Evolutionary conservation across 1,140 invertebrate genomes (phyloP), one percentile per base, ranked within the genome.

Genomic region (Teleogryllus occipitalis): DNA sequence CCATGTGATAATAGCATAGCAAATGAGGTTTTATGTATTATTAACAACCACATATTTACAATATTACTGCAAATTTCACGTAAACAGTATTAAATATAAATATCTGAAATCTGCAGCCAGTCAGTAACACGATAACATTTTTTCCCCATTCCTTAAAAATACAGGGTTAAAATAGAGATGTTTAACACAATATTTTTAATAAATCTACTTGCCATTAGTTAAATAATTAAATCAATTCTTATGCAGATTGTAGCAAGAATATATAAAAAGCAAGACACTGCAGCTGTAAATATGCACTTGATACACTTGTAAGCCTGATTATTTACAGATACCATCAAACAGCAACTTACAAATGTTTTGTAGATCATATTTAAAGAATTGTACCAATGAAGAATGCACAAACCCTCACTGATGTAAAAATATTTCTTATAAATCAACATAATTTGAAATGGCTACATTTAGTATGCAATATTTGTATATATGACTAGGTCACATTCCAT

Each of bases 31-130:
- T 18, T 7, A 65, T 7, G 10, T 65, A 65, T 65, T 65, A 65
- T 18, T 65, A 18, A 65, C 54, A 65, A 65, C 7, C 54, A 65
- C 10, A 18, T 65, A 65, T 65, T 65, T 65, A 65, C 54, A 65
- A 65, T 65, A 5, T 39, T 39, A 39, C 27, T 39, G 27, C 54
- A 65, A 10, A 65, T 65, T 65, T 65, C 18, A 14, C 0, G 54
- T 65, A 18, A 65, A 65, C 54, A 65, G 54, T 65, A 65, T 65
- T 65, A 65, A 65, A 65, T 65, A 65, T 65, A 65, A 65, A 65
- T 18, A 18, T 65, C 54, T 65, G 54, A 65, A 65, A 18, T 65
- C 18, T 65, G 54, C 18, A 18, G 54, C 54, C 27, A 39, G 18
- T 65, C 18, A 65, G 10, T 65, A 65, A 65, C 54, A 65, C 18